Conservation (phyloP, 2,797 vertebrate species). For the Morus bassanus region DNA sequence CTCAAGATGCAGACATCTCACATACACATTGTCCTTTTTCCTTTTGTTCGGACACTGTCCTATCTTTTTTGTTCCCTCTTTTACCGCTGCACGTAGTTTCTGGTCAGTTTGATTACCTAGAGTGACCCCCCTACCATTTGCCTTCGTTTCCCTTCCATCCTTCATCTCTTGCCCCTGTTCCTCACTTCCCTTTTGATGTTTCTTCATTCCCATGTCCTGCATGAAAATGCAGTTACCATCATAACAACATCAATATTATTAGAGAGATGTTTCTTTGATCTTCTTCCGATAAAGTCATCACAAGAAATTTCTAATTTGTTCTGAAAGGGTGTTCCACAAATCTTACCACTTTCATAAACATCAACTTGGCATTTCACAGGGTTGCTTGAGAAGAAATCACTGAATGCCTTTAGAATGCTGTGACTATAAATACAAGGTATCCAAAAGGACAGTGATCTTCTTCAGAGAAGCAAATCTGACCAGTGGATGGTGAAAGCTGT, state of each 20-base stretch:
- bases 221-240: neutral
- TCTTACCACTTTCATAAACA: neutral
- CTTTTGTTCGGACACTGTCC: too few relatives aligned
- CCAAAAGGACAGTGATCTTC: neutral
- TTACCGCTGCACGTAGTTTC: neutral
- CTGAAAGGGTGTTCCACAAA: neutral
- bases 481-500: neutral
- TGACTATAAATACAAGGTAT: neutral
- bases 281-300: constrained; percentile 5
- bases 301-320: constrained; percentile 27
- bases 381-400: neutral
- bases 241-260: neutral
- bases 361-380: neutral
- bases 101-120: neutral
- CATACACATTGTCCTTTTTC: neutral
- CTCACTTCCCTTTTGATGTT: neutral
- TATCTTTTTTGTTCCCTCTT: neutral
- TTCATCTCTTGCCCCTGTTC: neutral
- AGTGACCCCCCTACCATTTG: neutral
- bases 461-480: neutral
- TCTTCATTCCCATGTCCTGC: neutral
- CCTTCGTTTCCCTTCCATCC: neutral
- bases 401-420: neutral
- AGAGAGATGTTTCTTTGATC: neutral
- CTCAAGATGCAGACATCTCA: neutral